These are phyloP conservation scores for Centrocercus urophasianus DNA, from an alignment of 2,113 vertebrate species.

Conservation along the genomic window DNA sequence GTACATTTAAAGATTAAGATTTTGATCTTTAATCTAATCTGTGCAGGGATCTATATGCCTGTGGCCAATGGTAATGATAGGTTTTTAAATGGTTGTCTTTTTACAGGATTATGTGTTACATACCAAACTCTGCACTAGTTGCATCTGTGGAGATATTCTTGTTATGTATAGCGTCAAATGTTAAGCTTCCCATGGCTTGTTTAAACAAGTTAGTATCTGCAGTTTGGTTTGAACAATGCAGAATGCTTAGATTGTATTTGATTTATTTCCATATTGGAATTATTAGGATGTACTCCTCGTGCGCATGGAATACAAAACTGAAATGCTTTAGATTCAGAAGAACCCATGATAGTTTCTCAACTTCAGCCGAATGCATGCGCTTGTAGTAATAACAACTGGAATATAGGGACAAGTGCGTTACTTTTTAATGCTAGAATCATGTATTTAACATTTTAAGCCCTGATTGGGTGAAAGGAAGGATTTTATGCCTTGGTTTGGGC, in stretches of 20 bases:
- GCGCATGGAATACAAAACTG: neutral
- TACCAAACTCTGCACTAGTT: neutral
- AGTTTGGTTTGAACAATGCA: neutral
- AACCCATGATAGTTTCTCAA: neutral
- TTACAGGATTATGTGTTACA: neutral
- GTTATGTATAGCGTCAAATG: neutral
- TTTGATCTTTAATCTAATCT: neutral
- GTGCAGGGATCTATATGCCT: neutral
- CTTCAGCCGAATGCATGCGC: neutral
- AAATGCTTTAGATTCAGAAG: neutral
- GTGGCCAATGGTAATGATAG: neutral
- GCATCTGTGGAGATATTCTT: neutral
- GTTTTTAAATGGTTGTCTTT: neutral
- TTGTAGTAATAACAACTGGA: neutral
- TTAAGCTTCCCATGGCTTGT: neutral
- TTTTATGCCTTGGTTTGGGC: neutral
- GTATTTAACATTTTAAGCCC: neutral
- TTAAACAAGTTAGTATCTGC: neutral
- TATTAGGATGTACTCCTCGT: neutral
- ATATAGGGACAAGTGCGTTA: neutral
- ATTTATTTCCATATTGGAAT: neutral
- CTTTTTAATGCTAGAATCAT: neutral
- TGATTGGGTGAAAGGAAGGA: neutral
- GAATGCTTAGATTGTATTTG: neutral
- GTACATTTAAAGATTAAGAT: neutral